Base-by-base conservation (phyloP, 2,888 invertebrate genomes). In the Sinelater perroti region DNA sequence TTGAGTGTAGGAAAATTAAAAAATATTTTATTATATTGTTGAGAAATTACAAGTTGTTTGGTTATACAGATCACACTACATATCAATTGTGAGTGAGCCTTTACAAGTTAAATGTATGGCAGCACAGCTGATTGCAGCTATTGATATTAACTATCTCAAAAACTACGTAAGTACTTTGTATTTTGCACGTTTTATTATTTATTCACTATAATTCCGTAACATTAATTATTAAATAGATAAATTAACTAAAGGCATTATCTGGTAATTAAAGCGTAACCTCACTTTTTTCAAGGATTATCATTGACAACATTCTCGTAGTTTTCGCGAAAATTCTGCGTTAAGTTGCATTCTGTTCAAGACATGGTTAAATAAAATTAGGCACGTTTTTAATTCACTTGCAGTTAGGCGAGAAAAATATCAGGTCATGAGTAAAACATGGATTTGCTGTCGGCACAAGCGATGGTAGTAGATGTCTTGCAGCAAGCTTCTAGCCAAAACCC, bases 401-500 rank as follows among this genome's bases (percentile, higher is more conserved):
- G 20, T 38, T 40, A n/a, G 18, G 26, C 3, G 3, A 4, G 13
- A 2, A 24, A 6, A 24, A 24, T 24, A 11, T 40, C 8, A 18
- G 46, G 54, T 54, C 35, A 55, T 55, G 52, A 45, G 31, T 21
- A 10, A 56, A 70, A 65, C 54, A 86, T 86, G 86, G 85, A 86
- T 74, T 80, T 82, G 10, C 80, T 80, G 70, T 67, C 69, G 21
- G 81, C 82, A 59, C 82, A 84, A 71, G 82, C 82, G 10, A 70
- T 86, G 73, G 88, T 92, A 60, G 78, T 91, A 69, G 88, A 91
- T 70, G 86, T 92, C 45, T 81, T 96, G 24, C 87, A 89, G 71
- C 85, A 88, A 72, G 95, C 95, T 18, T 88, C 92, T 56, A 94
- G 91, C 79, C 93, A 94, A 77, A 87, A 93, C 78, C 85, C 91